Base-by-base conservation (phyloP, 92 coral and sea anemone species). In the Actinernus sp. region DNA sequence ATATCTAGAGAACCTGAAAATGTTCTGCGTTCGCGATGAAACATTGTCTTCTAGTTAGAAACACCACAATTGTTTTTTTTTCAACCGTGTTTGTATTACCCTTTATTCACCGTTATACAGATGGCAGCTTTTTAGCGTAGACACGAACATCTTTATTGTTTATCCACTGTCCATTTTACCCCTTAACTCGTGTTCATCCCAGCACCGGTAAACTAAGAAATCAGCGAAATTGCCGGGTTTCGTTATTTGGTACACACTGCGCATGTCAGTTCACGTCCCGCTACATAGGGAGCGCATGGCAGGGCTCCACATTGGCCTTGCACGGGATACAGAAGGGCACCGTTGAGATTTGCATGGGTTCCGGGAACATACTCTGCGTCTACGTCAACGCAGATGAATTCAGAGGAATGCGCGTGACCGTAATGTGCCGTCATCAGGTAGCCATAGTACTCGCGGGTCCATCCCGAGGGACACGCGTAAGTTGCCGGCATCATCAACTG, bases 371-470 rank as follows among this genome's bases (percentile, higher is more conserved):
- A 74, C 38, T 68, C 81, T 0, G 93, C 73, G 3, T 76, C 61
- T 21, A 48, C 10, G 48, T 87, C 93, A 2, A 87, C 89, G 47
- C 93, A 87, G 16, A 87, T 69, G 36, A 22, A 87, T 13, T 74
- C 28, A 5, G 61, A 34, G 3, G 82, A 19, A n/a, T 43, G 61
- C 11, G 31, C 4, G 56, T 88, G 90, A 26, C n/a, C 31, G 47
- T 82, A 21, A 30, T 78, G 64, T 4, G 13, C 85, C 6, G 90
- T 31, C 89, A 88, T 88, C 56, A 88, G 61, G 78, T 88, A 88
- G 11, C 93, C 93, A 46, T 65, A 61, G 63, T 88, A 82, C 58
- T 88, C 93, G 23, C 71, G 17, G 77, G 69, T 71, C 93, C 93
- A 88, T 26, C 82, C 93, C 34, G 73, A 7, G 9, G 93, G 85